Conservation (phyloP, 2,797 vertebrate genomes). For the Pitangus sulphuratus region DNA sequence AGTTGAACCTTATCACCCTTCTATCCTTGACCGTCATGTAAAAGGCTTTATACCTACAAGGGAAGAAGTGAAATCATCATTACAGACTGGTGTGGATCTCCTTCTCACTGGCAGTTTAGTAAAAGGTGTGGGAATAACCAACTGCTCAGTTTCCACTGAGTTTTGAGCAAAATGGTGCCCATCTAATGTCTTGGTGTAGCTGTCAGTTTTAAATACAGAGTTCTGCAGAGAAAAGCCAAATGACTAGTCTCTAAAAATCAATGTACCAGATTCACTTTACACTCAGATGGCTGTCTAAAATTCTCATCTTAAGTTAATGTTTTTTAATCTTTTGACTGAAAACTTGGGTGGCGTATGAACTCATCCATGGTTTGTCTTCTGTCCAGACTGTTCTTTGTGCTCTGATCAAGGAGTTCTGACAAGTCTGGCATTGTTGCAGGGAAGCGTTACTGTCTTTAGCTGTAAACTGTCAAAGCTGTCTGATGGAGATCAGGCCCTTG, state of each 20-base stretch:
- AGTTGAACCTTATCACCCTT: background rate
- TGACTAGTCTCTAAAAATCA: background rate
- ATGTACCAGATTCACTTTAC: background rate
- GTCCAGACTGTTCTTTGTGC: background rate
- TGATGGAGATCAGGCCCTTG: background rate
- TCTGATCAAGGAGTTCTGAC: background rate
- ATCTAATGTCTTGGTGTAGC: background rate
- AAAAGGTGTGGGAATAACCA: background rate
- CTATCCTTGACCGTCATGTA: background rate
- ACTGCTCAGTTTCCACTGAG: background rate
- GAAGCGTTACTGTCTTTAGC: background rate
- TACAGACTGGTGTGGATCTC: background rate
- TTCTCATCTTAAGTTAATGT: no score
- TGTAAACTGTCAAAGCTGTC: background rate
- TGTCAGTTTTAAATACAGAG: background rate
- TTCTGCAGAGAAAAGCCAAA: background rate
- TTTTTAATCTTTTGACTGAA: background rate
- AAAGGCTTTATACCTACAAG: background rate
- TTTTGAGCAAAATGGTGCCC: background rate
- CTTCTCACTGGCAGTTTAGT: background rate
- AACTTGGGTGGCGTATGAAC: background rate
- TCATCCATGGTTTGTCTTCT: background rate
- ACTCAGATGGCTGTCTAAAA: background rate
- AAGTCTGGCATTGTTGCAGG: background rate
- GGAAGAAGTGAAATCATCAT: background rate